Evolutionary conservation across 1,140 invertebrate genomes (phyloP).

Genomic region (Anthonomus grandis): DNA sequence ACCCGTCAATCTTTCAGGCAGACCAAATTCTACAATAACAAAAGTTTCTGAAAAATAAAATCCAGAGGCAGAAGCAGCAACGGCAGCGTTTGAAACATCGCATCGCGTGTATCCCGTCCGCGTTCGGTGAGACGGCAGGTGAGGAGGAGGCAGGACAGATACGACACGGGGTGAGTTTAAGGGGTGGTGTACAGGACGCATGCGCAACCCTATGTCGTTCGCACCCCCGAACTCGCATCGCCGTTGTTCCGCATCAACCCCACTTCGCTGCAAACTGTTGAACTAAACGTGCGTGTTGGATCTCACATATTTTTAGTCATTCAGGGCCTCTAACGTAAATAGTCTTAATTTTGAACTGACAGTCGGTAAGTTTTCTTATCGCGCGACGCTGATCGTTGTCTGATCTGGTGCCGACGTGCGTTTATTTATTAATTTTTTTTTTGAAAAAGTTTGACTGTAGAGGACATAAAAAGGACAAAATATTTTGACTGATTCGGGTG

Average conservation of each 20-base stretch:
- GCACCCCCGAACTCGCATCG: constrained; percentile 35
- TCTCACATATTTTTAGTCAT: constrained; percentile 22
- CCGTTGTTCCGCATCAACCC: constrained; percentile 42
- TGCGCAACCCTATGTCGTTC: constrained; percentile 42
- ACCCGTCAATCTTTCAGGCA: constrained; percentile 16
- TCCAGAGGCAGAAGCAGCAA: constrained; percentile 7
- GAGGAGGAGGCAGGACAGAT: constrained; percentile 36
- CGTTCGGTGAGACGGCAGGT: constrained; percentile 37
- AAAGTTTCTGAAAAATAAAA: constrained; percentile 25
- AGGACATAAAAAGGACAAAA: too few relatives aligned
- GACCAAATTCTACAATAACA: constrained; percentile 13
- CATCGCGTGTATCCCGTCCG: too few relatives aligned
- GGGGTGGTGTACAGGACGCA: constrained; percentile 16
- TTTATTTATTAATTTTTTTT: too few relatives aligned
- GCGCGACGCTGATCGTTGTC: neutral
- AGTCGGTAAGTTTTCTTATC: neutral
- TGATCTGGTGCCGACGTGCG: neutral
- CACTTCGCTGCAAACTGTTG: constrained; percentile 45
- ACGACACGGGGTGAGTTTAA: constrained; percentile 25
- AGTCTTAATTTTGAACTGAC: constrained; percentile 4
- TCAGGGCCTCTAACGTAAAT: constrained; percentile 36
- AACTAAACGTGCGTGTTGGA: constrained; percentile 33
- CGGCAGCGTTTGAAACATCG: constrained; percentile 27
- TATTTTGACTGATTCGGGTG: constrained; percentile 19
- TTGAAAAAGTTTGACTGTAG: too few relatives aligned